Percentiles rank a stretch among this genome's conserved stretches.
Evolutionary conservation across 2,113 vertebrate genomes (phyloP).

Genomic region (Prunella fulvescens): DNA sequence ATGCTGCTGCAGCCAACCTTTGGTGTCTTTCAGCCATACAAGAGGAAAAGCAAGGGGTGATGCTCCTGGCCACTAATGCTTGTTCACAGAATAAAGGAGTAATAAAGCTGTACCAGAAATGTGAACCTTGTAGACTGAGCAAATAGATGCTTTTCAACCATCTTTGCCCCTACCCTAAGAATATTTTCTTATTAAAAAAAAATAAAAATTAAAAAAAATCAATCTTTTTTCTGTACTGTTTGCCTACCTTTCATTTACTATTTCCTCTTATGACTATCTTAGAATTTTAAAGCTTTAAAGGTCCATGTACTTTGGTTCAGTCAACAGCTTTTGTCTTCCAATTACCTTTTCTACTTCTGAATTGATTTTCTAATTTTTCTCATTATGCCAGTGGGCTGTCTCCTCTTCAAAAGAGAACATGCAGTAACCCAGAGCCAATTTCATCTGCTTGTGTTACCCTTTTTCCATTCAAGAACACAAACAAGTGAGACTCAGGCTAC

Average conservation of each 20-base stretch:
- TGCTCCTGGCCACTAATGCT: neutral
- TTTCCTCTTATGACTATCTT: neutral
- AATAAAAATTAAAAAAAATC: neutral
- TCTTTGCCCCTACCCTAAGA: accelerated
- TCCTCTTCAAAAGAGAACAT: neutral
- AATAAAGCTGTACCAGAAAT: neutral
- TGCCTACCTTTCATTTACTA: neutral
- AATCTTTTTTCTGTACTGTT: neutral
- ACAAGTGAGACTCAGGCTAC: neutral
- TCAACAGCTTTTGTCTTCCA: neutral
- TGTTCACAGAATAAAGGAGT: neutral
- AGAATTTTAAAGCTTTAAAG: neutral
- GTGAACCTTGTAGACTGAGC: neutral
- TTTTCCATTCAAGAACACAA: neutral
- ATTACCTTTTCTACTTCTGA: neutral
- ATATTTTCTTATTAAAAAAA: neutral
- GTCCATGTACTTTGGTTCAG: neutral
- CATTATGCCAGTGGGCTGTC: neutral
- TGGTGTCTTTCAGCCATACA: neutral
- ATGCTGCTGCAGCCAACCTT: neutral
- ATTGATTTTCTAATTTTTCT: neutral
- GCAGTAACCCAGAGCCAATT: neutral
- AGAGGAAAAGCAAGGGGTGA: neutral
- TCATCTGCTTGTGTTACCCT: neutral
- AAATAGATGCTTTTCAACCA: neutral